Evolutionary conservation across 2,113 vertebrate species (phyloP).

Genomic region (Perca flavescens): DNA sequence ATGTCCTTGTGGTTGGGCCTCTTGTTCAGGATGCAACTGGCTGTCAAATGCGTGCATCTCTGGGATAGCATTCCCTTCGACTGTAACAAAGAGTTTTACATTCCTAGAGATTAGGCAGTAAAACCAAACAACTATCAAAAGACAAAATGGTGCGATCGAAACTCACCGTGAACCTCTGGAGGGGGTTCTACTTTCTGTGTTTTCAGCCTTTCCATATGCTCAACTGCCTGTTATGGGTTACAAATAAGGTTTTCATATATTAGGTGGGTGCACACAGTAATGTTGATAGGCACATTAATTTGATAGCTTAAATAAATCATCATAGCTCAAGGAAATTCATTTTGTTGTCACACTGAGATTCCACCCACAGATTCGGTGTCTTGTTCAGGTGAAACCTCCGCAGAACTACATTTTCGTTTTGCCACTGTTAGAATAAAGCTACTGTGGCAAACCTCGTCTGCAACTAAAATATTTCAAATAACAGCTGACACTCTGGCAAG

Average conservation of each 20-base stretch:
- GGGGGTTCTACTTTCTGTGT: slow-evolving; percentile 86
- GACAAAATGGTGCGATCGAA: neutral
- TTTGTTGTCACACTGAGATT: neutral
- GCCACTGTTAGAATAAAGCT: neutral
- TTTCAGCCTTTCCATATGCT: slow-evolving; percentile 95
- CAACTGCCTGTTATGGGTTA: slow-evolving; percentile 85
- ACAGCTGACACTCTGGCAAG: neutral
- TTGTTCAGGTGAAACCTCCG: neutral
- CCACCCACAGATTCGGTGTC: neutral
- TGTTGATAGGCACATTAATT: neutral
- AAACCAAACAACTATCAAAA: slow-evolving; percentile 2
- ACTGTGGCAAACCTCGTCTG: neutral
- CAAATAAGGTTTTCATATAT: neutral
- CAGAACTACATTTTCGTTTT: neutral
- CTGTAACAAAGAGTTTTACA: slow-evolving; percentile 51
- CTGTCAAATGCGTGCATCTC: slow-evolving; percentile 47
- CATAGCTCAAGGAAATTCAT: neutral
- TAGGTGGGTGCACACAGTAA: neutral
- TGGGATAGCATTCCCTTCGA: slow-evolving; percentile 78
- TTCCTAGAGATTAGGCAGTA: neutral
- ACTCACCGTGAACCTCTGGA: slow-evolving; percentile 85
- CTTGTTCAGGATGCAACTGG: slow-evolving; percentile 58
- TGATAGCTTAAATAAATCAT: neutral
- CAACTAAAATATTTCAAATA: neutral
- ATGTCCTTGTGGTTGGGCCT: slow-evolving; percentile 57